Evolutionary conservation across 1,140 invertebrate species (phyloP), one percentile per base, ranked within the genome.

Genomic region (Sinella curviseta): DNA sequence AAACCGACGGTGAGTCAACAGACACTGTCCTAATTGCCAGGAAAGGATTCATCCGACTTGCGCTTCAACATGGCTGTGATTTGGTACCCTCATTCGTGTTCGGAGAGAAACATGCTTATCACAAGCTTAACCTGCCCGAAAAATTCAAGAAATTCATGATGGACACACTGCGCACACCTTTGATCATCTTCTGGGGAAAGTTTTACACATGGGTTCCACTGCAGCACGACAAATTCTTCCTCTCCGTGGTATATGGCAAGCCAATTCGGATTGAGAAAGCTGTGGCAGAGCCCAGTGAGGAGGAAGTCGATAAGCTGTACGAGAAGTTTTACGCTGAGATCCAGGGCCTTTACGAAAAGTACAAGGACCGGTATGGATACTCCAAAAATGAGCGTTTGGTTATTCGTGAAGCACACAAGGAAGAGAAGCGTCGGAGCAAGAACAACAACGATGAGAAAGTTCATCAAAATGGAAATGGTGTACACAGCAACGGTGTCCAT

Each of bases 71-170:
- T 48, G 74, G 74, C 1, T 36, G 34, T 54, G 74, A 75, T 30
- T 30, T 75, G 3, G 74, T 75, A 2, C 74, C 74, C 14, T n/a
- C 33, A 2, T 75, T 75, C 24, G 74, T 75, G 1, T 75, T 75
- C 39, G 74, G 74, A 20, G 74, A 75, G 36, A 75, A 75, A 30
- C 74, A 75, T 30, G 74, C 74, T 8, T 75, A 75, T 35, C 74
- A 54, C 26, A 75, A 75, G 26, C 39, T 75, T 4, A 54, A 75
- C 35, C 16, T 75, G n/a, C 74, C 74, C 3, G 74, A 75, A 24
- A 48, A 36, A 26, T 48, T 75, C 24, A 75, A 75, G 24, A 48
- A 4, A 16, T 75, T 75, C 36, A 48, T 75, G 35, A 75, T 75
- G 74, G 39, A 75, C 34, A 75, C 34, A 4, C 39, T 48, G 8